Evolutionary conservation across 2,888 invertebrate species (phyloP).

Genomic region (Aporophyla nigra): DNA sequence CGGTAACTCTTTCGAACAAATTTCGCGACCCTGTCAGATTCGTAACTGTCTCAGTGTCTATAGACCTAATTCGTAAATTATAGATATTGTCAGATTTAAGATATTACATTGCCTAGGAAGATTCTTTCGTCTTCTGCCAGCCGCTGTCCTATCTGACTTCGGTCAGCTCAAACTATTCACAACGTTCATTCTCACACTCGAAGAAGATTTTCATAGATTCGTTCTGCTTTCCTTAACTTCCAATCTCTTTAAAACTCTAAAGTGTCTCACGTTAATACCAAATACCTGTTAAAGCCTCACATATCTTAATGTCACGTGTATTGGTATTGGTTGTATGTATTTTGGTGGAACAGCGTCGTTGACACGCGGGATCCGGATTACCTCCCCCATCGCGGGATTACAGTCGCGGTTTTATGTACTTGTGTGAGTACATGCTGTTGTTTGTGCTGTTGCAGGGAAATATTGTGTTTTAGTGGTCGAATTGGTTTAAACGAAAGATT

Average conservation of each 20-base stretch:
- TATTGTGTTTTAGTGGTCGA: background rate
- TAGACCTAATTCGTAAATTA: too few species aligned
- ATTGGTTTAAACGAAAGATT: background rate
- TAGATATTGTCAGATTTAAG: too few species aligned
- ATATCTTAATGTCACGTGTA: constrained; percentile 21
- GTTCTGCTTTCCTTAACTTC: background rate
- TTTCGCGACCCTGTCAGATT: too few species aligned
- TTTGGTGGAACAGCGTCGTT: constrained; percentile 50
- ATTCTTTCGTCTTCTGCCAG: too few species aligned
- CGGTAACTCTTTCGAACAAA: too few species aligned
- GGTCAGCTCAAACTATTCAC: too few species aligned
- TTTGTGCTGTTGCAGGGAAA: constrained; percentile 20
- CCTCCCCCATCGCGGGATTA: constrained; percentile 59
- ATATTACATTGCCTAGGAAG: too few species aligned
- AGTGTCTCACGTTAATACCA: background rate
- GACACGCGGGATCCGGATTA: constrained; percentile 68
- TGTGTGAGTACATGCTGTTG: constrained; percentile 8
- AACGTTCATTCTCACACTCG: too few species aligned
- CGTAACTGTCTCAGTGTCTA: too few species aligned
- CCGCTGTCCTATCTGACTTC: too few species aligned
- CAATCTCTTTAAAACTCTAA: background rate
- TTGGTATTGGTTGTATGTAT: constrained; percentile 40
- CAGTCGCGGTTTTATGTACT: constrained; percentile 31
- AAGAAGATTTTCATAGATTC: background rate
- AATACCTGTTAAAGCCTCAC: background rate